phyloP scores from a whole-genome alignment of 1,140 invertebrate species.

The Argopecten irradians region DNA sequence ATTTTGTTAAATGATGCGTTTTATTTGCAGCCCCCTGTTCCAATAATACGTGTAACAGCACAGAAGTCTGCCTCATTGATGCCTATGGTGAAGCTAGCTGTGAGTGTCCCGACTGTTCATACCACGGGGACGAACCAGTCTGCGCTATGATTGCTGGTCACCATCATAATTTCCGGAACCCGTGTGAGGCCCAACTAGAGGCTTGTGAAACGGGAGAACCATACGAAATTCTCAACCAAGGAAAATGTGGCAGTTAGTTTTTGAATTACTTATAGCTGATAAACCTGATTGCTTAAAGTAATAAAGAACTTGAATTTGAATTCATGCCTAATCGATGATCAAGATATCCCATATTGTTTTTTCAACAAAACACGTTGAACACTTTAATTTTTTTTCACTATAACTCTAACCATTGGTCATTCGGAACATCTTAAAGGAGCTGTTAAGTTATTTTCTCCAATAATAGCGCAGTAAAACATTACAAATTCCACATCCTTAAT shows the following conservation, averaged over 20 bases:
- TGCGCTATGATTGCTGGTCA: conserved; percentile 28
- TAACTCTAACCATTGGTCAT: neutral
- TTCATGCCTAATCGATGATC: neutral
- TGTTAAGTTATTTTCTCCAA: no score
- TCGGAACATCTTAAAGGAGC: neutral
- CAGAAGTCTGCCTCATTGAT: conserved; percentile 5
- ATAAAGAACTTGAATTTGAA: no score
- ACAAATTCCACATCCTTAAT: no score
- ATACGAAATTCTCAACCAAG: conserved; percentile 24
- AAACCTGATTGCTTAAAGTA: neutral
- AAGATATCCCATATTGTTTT: neutral
- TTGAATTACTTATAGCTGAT: neutral
- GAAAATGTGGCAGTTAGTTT: conserved; percentile 42
- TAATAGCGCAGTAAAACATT: no score
- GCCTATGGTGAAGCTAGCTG: neutral
- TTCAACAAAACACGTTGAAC: neutral
- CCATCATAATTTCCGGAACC: conserved; percentile 29
- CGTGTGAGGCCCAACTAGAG: conserved; percentile 30
- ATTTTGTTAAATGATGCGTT: no score
- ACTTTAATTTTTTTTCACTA: neutral
- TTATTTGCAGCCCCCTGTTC: conserved; percentile 14
- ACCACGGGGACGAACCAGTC: conserved; percentile 24
- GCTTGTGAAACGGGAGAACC: conserved; percentile 38
- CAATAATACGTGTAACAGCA: neutral
- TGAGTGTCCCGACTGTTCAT: conserved; percentile 42